Percentiles rank a stretch among this genome's conserved stretches.
These are phyloP conservation scores for Vanessa atalanta DNA, from an alignment of 1,140 invertebrate species.

Conservation along the genomic window DNA sequence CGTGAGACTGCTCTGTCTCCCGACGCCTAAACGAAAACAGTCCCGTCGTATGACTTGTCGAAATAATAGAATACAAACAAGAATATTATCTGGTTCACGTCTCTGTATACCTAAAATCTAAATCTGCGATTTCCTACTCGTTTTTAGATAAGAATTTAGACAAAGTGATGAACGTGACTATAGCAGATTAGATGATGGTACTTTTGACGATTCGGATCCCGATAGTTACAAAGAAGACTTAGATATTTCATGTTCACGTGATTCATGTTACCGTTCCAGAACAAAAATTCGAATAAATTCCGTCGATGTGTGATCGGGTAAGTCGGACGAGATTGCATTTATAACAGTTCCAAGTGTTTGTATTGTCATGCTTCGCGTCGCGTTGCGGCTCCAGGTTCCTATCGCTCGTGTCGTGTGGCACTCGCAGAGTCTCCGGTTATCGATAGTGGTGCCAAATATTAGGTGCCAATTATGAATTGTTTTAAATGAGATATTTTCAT, in stretches of 20 bases:
- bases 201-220: too few relatives aligned
- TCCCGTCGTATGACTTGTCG: too few relatives aligned
- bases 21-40: not conserved
- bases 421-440: not conserved
- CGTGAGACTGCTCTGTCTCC: not conserved
- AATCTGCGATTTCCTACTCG: too few relatives aligned
- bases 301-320: not conserved
- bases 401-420: too few relatives aligned
- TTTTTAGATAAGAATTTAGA: too few relatives aligned
- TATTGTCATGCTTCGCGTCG: not conserved
- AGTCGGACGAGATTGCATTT: not conserved
- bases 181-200: too few relatives aligned
- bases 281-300: not conserved
- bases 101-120: too few relatives aligned
- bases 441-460: conserved; percentile 54
- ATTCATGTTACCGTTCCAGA: not conserved
- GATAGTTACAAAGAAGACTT: too few relatives aligned
- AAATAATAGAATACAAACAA: too few relatives aligned
- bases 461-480: conserved; percentile 54
- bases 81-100: too few relatives aligned
- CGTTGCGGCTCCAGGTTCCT: too few relatives aligned
- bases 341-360: not conserved
- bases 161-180: too few relatives aligned
- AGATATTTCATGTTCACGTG: not conserved
- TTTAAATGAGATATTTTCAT: conserved; percentile 11